phyloP scores from a whole-genome alignment of 1,140 invertebrate species.

The Phenacoccus solenopsis region DNA sequence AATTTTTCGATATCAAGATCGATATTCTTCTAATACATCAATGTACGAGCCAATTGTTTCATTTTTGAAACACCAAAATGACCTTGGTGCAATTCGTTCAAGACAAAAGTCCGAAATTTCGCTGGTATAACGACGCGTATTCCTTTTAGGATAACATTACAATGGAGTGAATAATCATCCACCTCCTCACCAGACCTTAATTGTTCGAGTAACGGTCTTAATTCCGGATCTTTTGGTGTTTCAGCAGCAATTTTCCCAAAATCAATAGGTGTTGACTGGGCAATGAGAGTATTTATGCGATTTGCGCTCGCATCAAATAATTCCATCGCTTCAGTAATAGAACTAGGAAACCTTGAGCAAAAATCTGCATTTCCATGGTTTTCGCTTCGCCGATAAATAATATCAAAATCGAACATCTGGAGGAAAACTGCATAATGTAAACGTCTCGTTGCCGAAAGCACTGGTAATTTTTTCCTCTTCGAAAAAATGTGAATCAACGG shows the following conservation, averaged over 20 bases:
- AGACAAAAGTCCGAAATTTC: slow-evolving; percentile 25
- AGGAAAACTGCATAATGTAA: slow-evolving; percentile 18
- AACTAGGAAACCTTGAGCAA: slow-evolving; percentile 14
- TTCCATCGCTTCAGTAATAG: not conserved
- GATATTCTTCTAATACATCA: slow-evolving; percentile 38
- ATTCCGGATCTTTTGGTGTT: slow-evolving; percentile 16
- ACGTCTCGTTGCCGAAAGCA: not conserved
- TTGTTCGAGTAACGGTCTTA: not conserved
- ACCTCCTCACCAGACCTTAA: not conserved
- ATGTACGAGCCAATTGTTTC: slow-evolving; percentile 36
- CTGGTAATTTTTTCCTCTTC: not conserved
- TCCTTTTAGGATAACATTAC: slow-evolving; percentile 22
- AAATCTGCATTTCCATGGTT: slow-evolving; percentile 21
- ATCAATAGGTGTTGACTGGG: not conserved
- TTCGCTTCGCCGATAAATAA: slow-evolving; percentile 13
- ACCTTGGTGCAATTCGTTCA: slow-evolving; percentile 33
- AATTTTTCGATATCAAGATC: slow-evolving; percentile 34
- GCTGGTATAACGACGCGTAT: slow-evolving; percentile 29
- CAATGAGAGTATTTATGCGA: not conserved
- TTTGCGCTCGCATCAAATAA: not conserved
- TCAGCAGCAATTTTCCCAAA: not conserved
- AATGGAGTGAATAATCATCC: too few species aligned
- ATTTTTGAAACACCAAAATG: slow-evolving; percentile 38
- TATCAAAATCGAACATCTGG: slow-evolving; percentile 21
- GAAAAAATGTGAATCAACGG: slow-evolving; percentile 18